Conservation (phyloP, 2,888 invertebrate species). For the Lutraria lutraria region DNA sequence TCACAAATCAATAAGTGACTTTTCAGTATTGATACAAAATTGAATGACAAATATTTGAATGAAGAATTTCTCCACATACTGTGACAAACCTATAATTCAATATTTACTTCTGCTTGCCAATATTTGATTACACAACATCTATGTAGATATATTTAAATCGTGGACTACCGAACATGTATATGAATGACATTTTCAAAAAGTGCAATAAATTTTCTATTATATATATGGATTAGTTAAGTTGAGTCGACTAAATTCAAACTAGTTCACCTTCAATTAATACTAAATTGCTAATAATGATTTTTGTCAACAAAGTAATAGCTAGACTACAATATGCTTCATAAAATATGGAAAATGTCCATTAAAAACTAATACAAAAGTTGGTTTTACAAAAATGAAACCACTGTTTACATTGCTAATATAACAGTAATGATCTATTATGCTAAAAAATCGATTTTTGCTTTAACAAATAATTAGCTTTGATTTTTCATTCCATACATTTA, state of each 20-base stretch:
- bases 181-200: neutral
- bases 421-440: neutral
- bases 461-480: neutral
- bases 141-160: neutral
- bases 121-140: conserved; percentile 7
- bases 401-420: neutral
- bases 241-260: conserved; percentile 6
- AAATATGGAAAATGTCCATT: neutral
- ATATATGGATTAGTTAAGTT: neutral
- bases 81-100: conserved; percentile 12
- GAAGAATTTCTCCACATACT: neutral
- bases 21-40: conserved; percentile 3
- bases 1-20: neutral
- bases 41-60: conserved; percentile 14
- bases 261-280: conserved; percentile 8
- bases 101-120: neutral
- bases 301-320: neutral
- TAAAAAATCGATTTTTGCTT: neutral
- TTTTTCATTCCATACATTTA: no score
- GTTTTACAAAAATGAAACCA: neutral
- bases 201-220: neutral
- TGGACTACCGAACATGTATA: neutral
- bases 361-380: neutral
- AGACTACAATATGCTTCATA: neutral
- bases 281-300: neutral